Evolutionary conservation across 2,888 invertebrate genomes (phyloP), one percentile per base, ranked within the genome.

Genomic region (Microplitis deprimator): DNA sequence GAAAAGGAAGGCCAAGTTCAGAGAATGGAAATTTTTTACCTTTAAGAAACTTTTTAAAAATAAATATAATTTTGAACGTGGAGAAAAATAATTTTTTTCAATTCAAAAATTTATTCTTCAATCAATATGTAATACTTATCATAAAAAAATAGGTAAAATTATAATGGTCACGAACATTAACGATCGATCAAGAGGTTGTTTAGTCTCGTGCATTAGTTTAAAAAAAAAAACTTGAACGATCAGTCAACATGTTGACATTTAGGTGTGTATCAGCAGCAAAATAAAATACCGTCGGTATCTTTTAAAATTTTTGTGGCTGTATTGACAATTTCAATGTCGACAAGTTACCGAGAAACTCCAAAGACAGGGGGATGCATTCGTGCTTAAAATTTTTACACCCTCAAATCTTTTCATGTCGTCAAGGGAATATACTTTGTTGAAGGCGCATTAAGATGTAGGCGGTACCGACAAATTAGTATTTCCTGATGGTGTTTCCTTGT

Each of bases 141-240:
- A 68, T 17, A 16, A 8, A 68, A 68, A 17, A 10, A 8, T 13
- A 29, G 29, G 17, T 60, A 65, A 41, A 62, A 71, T 76, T 76
- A 16, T 39, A 71, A 40, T 59, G 77, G 84, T 87, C 88, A 88
- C 89, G 89, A 79, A 85, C 80, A 82, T 84, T 86, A 81, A 81
- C 87, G 84, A 89, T 89, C 88, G 87, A 88, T 89, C 89, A 88
- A 79, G 38, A 38, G 71, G 64, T 39, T 16, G 16, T 16, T 39
- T 39, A 68, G 40, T 20, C 41, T 68, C 40, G 71, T 20, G 40
- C 68, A 70, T 50, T 70, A 75, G 39, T 59, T 67, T 65, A 62
- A 61, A 29, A 29, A n/a, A 59, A 39, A 65, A 17, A 50, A 62
- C 70, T 69, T 76, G 81, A 80, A 81, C 83, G 82, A 86, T 86